These are phyloP conservation scores for Cuculus canorus DNA, from an alignment of 2,797 vertebrate species.

Conservation along the genomic window DNA sequence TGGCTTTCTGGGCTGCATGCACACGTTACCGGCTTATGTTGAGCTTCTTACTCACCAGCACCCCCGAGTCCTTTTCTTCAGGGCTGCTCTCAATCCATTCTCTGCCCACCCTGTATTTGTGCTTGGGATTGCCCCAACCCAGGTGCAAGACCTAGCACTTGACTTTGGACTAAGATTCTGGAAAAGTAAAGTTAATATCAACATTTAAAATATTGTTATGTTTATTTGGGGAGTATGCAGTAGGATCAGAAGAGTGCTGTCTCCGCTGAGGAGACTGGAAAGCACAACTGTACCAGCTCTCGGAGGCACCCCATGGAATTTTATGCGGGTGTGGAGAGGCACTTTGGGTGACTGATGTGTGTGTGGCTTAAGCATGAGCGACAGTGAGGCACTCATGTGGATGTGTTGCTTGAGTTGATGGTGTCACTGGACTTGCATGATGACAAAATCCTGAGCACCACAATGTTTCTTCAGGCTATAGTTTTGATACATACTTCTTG, in stretches of 20 bases:
- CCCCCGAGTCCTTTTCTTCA: too few species aligned
- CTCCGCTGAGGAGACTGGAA: neutral
- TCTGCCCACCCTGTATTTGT: too few species aligned
- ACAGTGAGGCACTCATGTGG: neutral
- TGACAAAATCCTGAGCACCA: neutral
- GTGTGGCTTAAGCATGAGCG: neutral
- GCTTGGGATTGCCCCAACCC: too few species aligned
- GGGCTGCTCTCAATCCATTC: too few species aligned
- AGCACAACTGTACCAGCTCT: neutral
- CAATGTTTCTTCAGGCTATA: neutral
- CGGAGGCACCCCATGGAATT: neutral
- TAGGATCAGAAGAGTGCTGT: neutral
- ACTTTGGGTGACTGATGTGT: neutral
- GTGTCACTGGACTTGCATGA: neutral
- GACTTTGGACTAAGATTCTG: neutral
- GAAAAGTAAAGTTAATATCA: neutral
- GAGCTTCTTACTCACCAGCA: too few species aligned
- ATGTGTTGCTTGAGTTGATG: neutral
- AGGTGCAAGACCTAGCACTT: too few species aligned
- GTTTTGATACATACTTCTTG: neutral
- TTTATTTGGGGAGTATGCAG: neutral
- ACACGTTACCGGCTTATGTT: too few species aligned
- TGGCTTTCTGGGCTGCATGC: too few species aligned
- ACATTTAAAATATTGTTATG: rapidly evolving
- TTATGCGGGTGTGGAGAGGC: neutral